Evolutionary conservation across 2,797 vertebrate species (phyloP), one percentile per base, ranked within the genome.

Genomic region (Oceanodroma leucorhoa): DNA sequence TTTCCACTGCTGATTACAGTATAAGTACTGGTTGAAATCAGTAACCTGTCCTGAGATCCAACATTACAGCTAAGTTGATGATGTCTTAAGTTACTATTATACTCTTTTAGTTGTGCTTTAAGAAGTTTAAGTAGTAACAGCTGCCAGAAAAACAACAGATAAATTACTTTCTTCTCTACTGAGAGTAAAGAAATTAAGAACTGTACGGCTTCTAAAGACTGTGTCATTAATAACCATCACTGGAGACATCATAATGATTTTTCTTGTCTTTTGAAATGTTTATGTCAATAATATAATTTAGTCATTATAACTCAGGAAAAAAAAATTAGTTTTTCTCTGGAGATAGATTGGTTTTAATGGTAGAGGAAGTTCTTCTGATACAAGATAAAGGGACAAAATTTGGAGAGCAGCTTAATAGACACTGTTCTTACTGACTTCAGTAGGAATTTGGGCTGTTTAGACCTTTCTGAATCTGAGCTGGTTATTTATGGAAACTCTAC

Each of bases 111-210:
- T 17, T 94, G 45, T 54, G 14, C 51, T 95, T 94, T 91, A 88
- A 91, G 82, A 90, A 94, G 77, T 84, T 84, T 94, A 97, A 97
- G 77, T 91, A 95, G 84, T 93, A 96, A 94, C 72, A 95, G 91
- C 76, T 94, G 84, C 89, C 91, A 97, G 79, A 73, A 84, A 91
- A 93, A 95, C 51, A 97, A 86, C 77, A 96, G 73, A 96, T 57
- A 83, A 87, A 92, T 82, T 8, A 89, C 51, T 95, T 93, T 90
- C 93, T 57, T 93, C 93, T 96, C 77, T 54, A 71, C 82, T 71
- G 82, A 97, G 89, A 92, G 65, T 91, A 93, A 94, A 96, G 94
- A 95, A 94, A 92, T 85, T 45, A 79, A 65, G 53, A 84, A 82
- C 27, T 71, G 89, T 89, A 58, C 70, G 88, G 51, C 69, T 96